Conservation (phyloP, 2,888 invertebrate genomes). For the Cynaeus angustus region DNA sequence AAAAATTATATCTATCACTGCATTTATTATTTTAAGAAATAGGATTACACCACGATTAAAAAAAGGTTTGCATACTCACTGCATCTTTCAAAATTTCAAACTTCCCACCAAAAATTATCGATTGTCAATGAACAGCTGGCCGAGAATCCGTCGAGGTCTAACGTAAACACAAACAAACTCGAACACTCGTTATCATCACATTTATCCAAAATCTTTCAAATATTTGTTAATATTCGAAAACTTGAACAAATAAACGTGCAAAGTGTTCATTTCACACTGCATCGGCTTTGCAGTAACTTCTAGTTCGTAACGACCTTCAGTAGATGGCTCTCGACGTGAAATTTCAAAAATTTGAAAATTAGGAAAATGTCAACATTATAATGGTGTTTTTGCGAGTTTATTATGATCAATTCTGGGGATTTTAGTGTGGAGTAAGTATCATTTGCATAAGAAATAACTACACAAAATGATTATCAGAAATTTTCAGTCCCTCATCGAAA, state of each 20-base stretch:
- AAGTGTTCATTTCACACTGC: constrained; percentile 31
- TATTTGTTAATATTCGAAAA: constrained; percentile 35
- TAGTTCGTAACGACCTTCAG: constrained; percentile 17
- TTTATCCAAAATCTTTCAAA: constrained; percentile 46
- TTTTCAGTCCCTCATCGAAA: constrained; percentile 56
- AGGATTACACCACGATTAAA: background rate
- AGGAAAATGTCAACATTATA: constrained; percentile 31
- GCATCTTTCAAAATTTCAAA: constrained; percentile 28
- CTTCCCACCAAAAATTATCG: constrained; percentile 38
- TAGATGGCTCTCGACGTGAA: constrained; percentile 29
- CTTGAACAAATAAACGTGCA: constrained; percentile 24
- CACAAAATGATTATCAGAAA: constrained; percentile 47
- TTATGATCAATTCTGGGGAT: constrained; percentile 39
- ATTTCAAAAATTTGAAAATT: constrained; percentile 30
- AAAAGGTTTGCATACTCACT: constrained; percentile 16
- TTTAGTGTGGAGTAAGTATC: constrained; percentile 29
- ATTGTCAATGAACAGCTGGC: constrained; percentile 22
- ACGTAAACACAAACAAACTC: constrained; percentile 39
- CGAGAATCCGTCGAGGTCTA: constrained; percentile 7
- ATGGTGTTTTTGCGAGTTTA: constrained; percentile 10
- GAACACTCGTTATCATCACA: constrained; percentile 18
- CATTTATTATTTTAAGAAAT: no score
- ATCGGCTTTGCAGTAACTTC: background rate
- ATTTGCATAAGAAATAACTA: background rate
- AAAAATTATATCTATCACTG: no score